phyloP scores from a whole-genome alignment of 2,797 vertebrate genomes.

The Pseudotriccus pelzelni region DNA sequence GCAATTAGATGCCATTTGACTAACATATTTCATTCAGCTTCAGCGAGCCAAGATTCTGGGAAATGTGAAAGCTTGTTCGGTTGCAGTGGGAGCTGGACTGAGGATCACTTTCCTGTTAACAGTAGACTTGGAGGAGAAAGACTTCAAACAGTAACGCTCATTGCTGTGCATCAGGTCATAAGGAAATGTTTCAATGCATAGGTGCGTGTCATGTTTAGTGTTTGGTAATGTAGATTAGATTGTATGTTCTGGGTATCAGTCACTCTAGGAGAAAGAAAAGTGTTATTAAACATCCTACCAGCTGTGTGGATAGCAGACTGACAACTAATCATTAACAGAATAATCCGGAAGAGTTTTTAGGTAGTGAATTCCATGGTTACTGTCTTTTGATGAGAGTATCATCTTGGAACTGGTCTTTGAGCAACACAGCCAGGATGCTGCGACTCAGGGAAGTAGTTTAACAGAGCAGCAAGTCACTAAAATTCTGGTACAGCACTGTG shows the following conservation, averaged over 20 bases:
- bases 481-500: not conserved
- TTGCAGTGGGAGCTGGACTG: not conserved
- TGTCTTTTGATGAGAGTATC: not conserved
- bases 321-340: not conserved
- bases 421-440: not conserved
- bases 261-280: not conserved
- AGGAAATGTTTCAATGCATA: not conserved
- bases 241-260: not conserved
- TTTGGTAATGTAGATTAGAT: not conserved
- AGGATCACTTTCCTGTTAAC: not conserved
- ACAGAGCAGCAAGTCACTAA: not conserved
- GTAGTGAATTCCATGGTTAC: not conserved
- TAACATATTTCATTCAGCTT: not conserved
- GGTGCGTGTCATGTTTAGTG: not conserved
- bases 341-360: not conserved
- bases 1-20: not conserved
- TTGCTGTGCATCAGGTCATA: not conserved
- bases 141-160: not conserved
- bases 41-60: not conserved
- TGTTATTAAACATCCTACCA: not conserved
- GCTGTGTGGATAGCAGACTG: not conserved
- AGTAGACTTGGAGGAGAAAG: not conserved
- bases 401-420: not conserved
- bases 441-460: not conserved
- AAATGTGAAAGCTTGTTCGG: not conserved